A percentile compares a stretch with the other conserved stretches of the same genome.
Conservation (phyloP, 2,797 vertebrate genomes). For the Huso huso region DNA sequence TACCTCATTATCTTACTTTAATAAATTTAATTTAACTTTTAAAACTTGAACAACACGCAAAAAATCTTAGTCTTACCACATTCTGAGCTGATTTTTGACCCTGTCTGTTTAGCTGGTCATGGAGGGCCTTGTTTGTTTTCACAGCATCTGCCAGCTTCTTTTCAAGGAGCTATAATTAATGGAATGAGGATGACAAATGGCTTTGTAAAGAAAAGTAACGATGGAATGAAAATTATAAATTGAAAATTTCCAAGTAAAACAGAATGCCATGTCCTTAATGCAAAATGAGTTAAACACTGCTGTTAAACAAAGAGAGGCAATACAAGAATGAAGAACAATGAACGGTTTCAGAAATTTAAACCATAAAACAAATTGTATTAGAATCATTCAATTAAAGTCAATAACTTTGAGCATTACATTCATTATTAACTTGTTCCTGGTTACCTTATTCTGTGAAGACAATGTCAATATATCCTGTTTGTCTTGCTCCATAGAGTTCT, state of each 20-base stretch:
- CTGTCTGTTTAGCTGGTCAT: slow-evolving; percentile 27
- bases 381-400: too few relatives aligned
- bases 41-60: too few relatives aligned
- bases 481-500: slow-evolving; percentile 41
- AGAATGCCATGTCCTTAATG: slow-evolving; percentile 64
- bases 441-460: slow-evolving; percentile 55
- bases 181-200: slow-evolving; percentile 70
- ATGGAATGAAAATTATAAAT: slow-evolving; percentile 57
- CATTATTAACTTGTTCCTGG: not conserved
- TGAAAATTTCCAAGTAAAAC: slow-evolving; percentile 52
- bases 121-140: slow-evolving; percentile 14
- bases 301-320: slow-evolving; percentile 55
- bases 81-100: slow-evolving; percentile 28
- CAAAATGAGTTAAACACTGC: slow-evolving; percentile 40
- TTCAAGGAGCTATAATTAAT: slow-evolving; percentile 63
- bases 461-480: slow-evolving; percentile 27
- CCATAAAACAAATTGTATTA: not conserved
- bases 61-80: slow-evolving; percentile 41
- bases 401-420: too few relatives aligned
- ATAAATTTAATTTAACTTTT: too few relatives aligned
- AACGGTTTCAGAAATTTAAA: slow-evolving; percentile 15
- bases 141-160: slow-evolving; percentile 23
- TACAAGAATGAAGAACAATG: slow-evolving; percentile 43
- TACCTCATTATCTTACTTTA: too few relatives aligned
- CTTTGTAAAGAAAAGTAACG: slow-evolving; percentile 63